Percentiles rank a stretch among this genome's conserved stretches.
These are phyloP conservation scores for Lacerta bilineata DNA, from an alignment of 2,797 vertebrate species.

Conservation along the genomic window DNA sequence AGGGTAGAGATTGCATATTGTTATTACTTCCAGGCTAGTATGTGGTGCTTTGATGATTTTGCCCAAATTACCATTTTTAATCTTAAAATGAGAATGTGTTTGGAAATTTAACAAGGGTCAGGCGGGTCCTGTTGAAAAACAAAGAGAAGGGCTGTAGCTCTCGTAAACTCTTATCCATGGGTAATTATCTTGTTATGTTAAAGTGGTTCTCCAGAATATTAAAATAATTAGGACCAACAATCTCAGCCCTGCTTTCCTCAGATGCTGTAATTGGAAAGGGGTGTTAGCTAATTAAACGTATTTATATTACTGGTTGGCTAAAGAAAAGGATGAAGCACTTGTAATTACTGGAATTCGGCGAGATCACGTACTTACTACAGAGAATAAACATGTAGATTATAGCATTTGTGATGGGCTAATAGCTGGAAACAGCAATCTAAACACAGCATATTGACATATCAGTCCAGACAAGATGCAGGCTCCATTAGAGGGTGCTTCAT, in stretches of 20 bases:
- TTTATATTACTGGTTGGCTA: constrained; percentile 73
- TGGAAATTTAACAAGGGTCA: constrained; percentile 72
- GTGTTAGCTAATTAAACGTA: constrained; percentile 79
- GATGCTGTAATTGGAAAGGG: constrained; percentile 77
- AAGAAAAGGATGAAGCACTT: constrained; percentile 66
- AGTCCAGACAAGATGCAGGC: constrained; percentile 4
- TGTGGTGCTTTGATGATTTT: constrained; percentile 72
- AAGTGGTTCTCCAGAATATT: constrained; percentile 79
- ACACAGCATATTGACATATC: background rate
- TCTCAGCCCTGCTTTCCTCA: constrained; percentile 74
- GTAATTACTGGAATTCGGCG: constrained; percentile 70
- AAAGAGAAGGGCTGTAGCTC: constrained; percentile 69
- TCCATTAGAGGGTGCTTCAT: background rate
- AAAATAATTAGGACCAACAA: constrained; percentile 79
- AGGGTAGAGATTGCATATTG: constrained; percentile 62
- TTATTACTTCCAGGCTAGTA: constrained; percentile 69
- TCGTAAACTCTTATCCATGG: constrained; percentile 68
- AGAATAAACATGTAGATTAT: constrained; percentile 62
- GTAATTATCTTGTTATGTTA: constrained; percentile 77
- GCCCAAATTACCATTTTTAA: constrained; percentile 76
- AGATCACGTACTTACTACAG: constrained; percentile 67
- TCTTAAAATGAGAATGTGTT: constrained; percentile 72
- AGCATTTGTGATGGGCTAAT: constrained; percentile 45
- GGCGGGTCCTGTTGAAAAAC: constrained; percentile 64
- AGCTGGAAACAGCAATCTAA: constrained; percentile 38